Evolutionary conservation across 2,888 invertebrate genomes (phyloP), one percentile per base, ranked within the genome.

Genomic region (Scaptomyza cyrtandrae): DNA sequence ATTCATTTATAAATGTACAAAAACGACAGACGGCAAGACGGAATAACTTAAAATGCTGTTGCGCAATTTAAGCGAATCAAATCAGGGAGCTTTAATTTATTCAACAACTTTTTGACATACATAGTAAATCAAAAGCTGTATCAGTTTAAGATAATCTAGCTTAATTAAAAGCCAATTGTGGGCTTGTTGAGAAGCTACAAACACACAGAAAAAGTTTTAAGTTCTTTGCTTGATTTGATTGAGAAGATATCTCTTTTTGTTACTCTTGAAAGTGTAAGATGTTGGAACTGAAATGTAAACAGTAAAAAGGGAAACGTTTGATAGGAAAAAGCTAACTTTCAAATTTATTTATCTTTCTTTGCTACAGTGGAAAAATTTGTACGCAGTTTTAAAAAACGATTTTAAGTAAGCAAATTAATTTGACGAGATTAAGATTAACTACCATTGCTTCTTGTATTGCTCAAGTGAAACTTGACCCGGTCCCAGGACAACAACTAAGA

Each of bases 401-500:
- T 11, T 33, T 33, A 11, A 11, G 10, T 33, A 6, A 31, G 6
- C 9, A 31, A 31, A 31, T 31, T 2, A 3, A 33, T 19, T 19
- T 19, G 19, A 19, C 1, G 6, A 37, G 37, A 1, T 1, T n/a
- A 6, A n/a, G 3, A 39, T 14, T 16, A 29, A 14, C 41, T 61
- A 71, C 60, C 71, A 78, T 1, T 48, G 55, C 31, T 69, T 78
- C n/a, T 75, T 78, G 35, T 66, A 69, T n/a, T 41, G 71, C 45
- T 75, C 75, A 1, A 71, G 58, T 14, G 79, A 78, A 6, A 78
- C 55, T 10, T 45, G 14, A 24, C 65, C 63, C 1, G 75, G 68
- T 19, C 75, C 61, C 13, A 78, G 54, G 4, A 71, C 58, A 2
- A 75, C 76, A 4, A 79, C 55, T 41, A 75, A 49, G 19, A 71